Percentiles rank a stretch among this genome's conserved stretches.
phyloP scores from a whole-genome alignment of 1,140 invertebrate species.

The Aphaenogaster rudis region DNA sequence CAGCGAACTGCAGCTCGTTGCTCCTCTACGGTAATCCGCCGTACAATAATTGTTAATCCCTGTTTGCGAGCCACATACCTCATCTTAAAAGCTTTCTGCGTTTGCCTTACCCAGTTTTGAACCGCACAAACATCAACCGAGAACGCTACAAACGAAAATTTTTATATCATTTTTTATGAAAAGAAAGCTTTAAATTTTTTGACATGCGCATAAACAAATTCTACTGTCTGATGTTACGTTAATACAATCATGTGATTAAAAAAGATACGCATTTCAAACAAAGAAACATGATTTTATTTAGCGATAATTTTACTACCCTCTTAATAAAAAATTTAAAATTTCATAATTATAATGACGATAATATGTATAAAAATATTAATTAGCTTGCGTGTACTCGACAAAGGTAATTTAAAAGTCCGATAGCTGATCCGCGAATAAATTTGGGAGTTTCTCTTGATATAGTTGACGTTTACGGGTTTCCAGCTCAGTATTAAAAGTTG shows the following conservation, averaged over 20 bases:
- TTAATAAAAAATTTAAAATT: background rate
- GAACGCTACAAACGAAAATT: background rate
- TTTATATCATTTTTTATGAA: background rate
- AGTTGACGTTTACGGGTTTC: conserved; percentile 14
- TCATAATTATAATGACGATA: background rate
- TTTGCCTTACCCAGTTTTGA: background rate
- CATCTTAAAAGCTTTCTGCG: background rate
- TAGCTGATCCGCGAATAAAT: background rate
- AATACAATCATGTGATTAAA: background rate
- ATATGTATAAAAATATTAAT: background rate
- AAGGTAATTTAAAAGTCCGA: background rate
- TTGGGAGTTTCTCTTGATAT: background rate
- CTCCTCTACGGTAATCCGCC: background rate
- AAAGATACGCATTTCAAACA: background rate
- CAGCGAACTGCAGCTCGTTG: background rate
- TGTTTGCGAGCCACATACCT: conserved; percentile 2
- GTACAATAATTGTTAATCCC: conserved; percentile 10
- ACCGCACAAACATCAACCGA: background rate
- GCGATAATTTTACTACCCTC: background rate
- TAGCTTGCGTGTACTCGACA: background rate
- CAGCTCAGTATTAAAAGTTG: conserved; percentile 20
- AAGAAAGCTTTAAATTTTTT: background rate
- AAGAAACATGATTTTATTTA: background rate
- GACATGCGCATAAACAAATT: background rate
- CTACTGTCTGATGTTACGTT: background rate